Conservation (phyloP, 1,140 invertebrate species). For the Metaphire vulgaris region DNA sequence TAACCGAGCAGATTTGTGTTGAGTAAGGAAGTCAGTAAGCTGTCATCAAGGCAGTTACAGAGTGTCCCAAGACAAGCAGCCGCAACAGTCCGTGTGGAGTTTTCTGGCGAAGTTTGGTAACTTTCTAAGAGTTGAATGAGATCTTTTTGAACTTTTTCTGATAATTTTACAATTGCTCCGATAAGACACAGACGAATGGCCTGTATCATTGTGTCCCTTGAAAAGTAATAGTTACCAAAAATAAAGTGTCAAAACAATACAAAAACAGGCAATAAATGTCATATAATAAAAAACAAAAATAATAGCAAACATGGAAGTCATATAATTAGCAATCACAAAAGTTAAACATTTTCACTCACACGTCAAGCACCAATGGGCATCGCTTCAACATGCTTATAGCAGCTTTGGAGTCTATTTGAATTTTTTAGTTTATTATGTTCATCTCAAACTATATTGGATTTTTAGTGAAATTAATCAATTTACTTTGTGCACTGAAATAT, state of each 20-base stretch:
- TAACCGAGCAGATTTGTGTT: conserved; percentile 68
- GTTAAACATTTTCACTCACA: neutral
- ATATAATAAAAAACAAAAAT: no score
- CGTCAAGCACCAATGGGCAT: no score
- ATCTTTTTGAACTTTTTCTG: conserved; percentile 68
- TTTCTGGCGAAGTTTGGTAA: conserved; percentile 67
- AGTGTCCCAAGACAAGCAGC: conserved; percentile 83
- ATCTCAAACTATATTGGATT: no score
- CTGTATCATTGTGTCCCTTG: conserved; percentile 81
- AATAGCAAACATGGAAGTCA: no score
- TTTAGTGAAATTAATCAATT: no score
- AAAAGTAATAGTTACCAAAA: no score
- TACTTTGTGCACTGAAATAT: no score
- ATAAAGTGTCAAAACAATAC: no score
- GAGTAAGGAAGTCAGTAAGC: conserved; percentile 68
- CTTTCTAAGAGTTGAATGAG: conserved; percentile 66
- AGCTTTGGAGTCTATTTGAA: no score
- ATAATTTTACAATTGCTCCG: conserved; percentile 81
- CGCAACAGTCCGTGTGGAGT: conserved; percentile 68
- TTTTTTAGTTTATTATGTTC: no score
- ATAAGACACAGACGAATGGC: conserved; percentile 74
- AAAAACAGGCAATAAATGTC: no score
- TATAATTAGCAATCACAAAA: neutral
- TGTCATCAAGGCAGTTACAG: conserved; percentile 65
- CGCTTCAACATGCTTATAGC: no score